phyloP scores from a whole-genome alignment of 2,888 invertebrate species.

The Pristionchus fissidentatus region DNA sequence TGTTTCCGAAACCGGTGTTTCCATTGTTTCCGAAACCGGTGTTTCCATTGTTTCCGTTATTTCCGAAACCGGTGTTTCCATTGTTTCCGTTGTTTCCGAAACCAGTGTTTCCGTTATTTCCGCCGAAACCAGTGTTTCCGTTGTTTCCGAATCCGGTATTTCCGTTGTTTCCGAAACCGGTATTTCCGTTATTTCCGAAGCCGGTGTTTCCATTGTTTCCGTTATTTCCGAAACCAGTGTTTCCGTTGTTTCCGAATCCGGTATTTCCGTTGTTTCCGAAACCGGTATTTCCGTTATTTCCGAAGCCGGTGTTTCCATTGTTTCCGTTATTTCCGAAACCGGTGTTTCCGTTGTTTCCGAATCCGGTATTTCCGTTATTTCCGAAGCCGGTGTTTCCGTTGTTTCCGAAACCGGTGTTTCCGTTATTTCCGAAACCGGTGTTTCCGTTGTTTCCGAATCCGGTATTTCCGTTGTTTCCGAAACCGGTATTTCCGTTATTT shows the following conservation, averaged over 20 bases:
- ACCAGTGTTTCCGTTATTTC: background rate
- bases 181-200: constrained; percentile 1
- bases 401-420: background rate
- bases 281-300: background rate
- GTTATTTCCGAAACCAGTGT: background rate
- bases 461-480: background rate
- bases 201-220: constrained; percentile 1
- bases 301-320: background rate
- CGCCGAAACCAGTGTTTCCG: background rate
- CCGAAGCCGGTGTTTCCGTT: background rate
- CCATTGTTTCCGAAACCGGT: background rate
- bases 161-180: background rate
- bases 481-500: background rate
- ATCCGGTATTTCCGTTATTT: background rate
- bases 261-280: background rate
- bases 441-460: background rate
- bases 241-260: background rate
- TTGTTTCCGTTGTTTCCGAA: background rate
- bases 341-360: background rate
- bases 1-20: background rate
- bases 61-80: background rate
- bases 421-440: background rate
- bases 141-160: background rate
- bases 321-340: constrained; percentile 18
- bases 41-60: background rate